These are phyloP conservation scores for Ploceus nigricollis DNA, from an alignment of 2,113 vertebrate genomes.

Conservation along the genomic window DNA sequence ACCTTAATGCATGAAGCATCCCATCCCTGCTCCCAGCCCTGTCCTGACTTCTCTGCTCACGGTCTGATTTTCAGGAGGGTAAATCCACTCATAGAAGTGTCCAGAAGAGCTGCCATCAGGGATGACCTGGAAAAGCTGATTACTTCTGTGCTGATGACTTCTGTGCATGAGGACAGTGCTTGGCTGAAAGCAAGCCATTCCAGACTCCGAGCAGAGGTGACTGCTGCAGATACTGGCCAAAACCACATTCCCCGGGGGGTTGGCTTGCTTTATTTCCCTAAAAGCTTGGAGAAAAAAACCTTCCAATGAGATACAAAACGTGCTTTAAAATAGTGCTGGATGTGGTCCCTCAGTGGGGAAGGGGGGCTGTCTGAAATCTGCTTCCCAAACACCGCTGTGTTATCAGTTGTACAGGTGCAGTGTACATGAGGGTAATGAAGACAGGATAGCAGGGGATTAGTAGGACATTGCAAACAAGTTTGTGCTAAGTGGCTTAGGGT, in stretches of 20 bases:
- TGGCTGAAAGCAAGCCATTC: not conserved
- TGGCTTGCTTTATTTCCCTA: not conserved
- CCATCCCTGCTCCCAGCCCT: not conserved
- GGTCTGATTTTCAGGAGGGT: not conserved
- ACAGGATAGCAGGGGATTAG: slow-evolving; percentile 32
- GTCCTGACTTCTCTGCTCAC: not conserved
- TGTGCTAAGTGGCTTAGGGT: slow-evolving; percentile 53
- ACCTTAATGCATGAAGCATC: not conserved
- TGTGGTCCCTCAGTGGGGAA: not conserved
- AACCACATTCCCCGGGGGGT: rapidly evolving
- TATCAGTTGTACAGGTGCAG: slow-evolving; percentile 20
- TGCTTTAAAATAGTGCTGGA: not conserved
- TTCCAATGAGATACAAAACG: not conserved
- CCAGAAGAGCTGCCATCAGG: not conserved
- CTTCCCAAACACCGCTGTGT: not conserved
- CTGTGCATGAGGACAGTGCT: not conserved
- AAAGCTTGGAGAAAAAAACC: not conserved
- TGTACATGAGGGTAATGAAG: not conserved
- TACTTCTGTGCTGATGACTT: too few species aligned
- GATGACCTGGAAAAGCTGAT: not conserved
- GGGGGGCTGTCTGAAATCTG: not conserved
- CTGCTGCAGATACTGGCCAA: not conserved
- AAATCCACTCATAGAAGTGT: not conserved
- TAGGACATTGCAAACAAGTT: slow-evolving; percentile 27
- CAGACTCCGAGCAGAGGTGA: not conserved